Base-by-base conservation (phyloP, 37 sponge, comb jelly and placozoan genomes). In the Spongia lamella region DNA sequence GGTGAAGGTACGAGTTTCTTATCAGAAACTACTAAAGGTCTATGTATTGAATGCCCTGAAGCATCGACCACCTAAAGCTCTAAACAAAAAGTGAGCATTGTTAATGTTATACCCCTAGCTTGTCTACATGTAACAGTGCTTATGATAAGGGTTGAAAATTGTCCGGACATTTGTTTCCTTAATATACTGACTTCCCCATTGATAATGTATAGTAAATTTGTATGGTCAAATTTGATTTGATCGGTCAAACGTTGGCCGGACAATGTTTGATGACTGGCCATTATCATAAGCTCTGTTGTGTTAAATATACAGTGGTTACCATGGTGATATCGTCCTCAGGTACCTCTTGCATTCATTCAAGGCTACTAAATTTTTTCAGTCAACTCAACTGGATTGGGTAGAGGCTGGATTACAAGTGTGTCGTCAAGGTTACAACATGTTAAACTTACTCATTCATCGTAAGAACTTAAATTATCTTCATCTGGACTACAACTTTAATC, bases 341-440 rank as follows among this genome's bases (percentile, higher is more conserved):
- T 95, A 90, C 57, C 88, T 98, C 47, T 98, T 98, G 64, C 84
- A 86, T 14, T 95, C 99, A 19, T 98, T 98, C 91, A 89, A 92
- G 78, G 62, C 91, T 0, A 98, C 99, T 33, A 98, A 98, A 87
- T 98, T 98, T 77, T 98, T 98, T 87, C 99, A 98, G 87, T 88
- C 93, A 22, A 98, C 99, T 11, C 84, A 90, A 66, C 88, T 98
- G 56, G 99, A 98, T 60, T 98, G 99, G 99, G 99, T 98, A 49
- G 99, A 98, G 81, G 99, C 83, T 15, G 99, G 99, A 38, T 83
- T 98, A 2, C 99, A 98, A 77, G 99, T 98, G 67, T 98, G 99
- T 77, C 83, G 96, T 57, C 99, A 98, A 80, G 99, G 99, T n/a
- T 98, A 98, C 93, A 98, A 98, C 91, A 98, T 98, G 99, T 78